phyloP scores from a whole-genome alignment of 2,888 invertebrate genomes.

The Himalopsyche japonica region DNA sequence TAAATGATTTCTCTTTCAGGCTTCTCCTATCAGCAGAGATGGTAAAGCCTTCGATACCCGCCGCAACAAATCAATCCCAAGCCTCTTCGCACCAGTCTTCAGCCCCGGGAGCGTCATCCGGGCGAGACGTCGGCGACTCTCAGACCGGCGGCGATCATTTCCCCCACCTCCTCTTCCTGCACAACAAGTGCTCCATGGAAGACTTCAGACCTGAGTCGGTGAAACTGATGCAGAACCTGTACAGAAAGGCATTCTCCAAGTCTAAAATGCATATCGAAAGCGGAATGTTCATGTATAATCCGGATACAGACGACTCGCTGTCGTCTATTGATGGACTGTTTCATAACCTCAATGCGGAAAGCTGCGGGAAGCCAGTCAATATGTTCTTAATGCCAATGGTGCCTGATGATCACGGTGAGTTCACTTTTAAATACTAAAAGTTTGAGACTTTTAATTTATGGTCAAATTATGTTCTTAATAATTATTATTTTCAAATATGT shows the following conservation, averaged over 20 bases:
- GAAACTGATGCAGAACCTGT: slow-evolving; percentile 63
- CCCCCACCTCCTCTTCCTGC: slow-evolving; percentile 81
- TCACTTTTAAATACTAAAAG: neutral
- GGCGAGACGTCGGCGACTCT: slow-evolving; percentile 49
- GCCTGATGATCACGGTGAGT: slow-evolving; percentile 53
- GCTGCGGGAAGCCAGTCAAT: slow-evolving; percentile 67
- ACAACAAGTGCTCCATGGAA: slow-evolving; percentile 76
- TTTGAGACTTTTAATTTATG: too few species aligned
- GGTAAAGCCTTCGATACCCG: slow-evolving; percentile 77
- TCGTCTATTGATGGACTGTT: slow-evolving; percentile 52
- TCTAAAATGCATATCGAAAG: slow-evolving; percentile 69
- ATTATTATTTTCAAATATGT: neutral
- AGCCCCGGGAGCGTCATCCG: neutral
- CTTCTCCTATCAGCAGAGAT: slow-evolving; percentile 84
- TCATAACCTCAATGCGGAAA: slow-evolving; percentile 57
- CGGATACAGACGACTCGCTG: slow-evolving; percentile 51
- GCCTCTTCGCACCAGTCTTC: slow-evolving; percentile 17
- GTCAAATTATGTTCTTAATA: neutral
- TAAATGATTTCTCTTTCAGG: slow-evolving; percentile 50
- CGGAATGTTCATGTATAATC: slow-evolving; percentile 66
- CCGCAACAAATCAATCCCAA: slow-evolving; percentile 48
- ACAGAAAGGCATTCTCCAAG: slow-evolving; percentile 61
- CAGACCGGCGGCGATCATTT: slow-evolving; percentile 70
- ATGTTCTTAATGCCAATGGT: slow-evolving; percentile 71
- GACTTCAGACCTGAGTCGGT: slow-evolving; percentile 69